Evolutionary conservation across 2,113 vertebrate genomes (phyloP), one percentile per base, ranked within the genome.

Genomic region (Dermatemys mawii): DNA sequence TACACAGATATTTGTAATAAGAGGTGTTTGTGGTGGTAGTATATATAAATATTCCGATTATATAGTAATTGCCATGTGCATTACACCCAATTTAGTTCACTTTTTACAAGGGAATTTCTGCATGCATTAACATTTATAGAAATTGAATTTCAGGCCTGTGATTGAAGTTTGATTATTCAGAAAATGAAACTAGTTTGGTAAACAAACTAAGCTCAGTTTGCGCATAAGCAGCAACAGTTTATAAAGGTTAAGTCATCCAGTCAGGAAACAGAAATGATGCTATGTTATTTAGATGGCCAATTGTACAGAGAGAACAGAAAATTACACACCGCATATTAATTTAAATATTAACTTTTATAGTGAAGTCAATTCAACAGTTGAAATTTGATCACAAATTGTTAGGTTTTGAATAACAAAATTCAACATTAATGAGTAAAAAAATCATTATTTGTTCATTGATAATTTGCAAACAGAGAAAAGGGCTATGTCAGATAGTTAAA

Each of bases 381-480:
- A 97, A 93, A 96, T 90, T 53, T 73, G 14, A 83, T 93, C 90
- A 96, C 90, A 87, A 80, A 95, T 73, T n/a, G 8, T 96, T 96
- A 93, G 93, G 90, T 93, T 97, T 95, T 93, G 91, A 95, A 83
- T 9, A 67, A 67, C 63, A 90, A 90, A 94, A 94, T 38, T 87
- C 92, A 91, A 87, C 93, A 91, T 92, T 94, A 88, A 57, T 84
- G 91, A 94, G 73, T 46, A 73, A 88, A 83, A 63, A 78, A 90
- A 63, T 63, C 32, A 35, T 17, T 32, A 84, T 96, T 96, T 95
- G 95, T 95, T 96, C 93, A 95, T 57, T 93, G 96, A 93, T 96
- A 93, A 88, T 8, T 41, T 1, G 82, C 95, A 97, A 96, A 63
- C 93, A 41, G 60, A 41, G 10, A 75, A 11, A 75, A 75, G 70